Conservation (phyloP, 2,888 invertebrate species). For the Pandemis heparana region DNA sequence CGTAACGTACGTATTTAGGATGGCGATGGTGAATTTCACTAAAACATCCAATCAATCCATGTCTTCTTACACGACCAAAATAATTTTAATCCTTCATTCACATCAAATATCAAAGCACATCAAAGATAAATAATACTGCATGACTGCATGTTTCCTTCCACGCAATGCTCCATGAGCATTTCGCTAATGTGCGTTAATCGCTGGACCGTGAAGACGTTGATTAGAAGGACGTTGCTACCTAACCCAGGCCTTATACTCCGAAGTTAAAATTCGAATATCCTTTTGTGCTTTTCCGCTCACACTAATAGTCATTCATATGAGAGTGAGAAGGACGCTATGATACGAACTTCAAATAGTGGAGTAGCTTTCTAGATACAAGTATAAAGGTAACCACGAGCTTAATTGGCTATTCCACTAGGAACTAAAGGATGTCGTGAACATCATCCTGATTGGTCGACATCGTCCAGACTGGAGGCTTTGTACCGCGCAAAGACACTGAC, state of each 20-base stretch:
- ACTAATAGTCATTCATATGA: no score
- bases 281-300: no score
- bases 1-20: no score
- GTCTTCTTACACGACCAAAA: no score
- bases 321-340: no score
- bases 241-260: background rate
- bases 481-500: no score
- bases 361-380: background rate
- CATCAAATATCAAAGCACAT: background rate
- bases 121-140: background rate
- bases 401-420: background rate
- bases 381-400: background rate
- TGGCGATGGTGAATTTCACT: no score
- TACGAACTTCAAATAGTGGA: no score
- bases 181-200: slow-evolving; percentile 1
- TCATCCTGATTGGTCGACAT: background rate
- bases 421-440: background rate
- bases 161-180: background rate
- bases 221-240: slow-evolving; percentile 23
- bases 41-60: no score
- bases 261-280: no score
- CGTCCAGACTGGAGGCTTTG: no score
- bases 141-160: background rate
- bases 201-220: slow-evolving; percentile 28
- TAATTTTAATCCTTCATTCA: background rate